Evolutionary conservation across 1,140 invertebrate genomes (phyloP), one percentile per base, ranked within the genome.

Genomic region (Plectrocnemia conspersa): DNA sequence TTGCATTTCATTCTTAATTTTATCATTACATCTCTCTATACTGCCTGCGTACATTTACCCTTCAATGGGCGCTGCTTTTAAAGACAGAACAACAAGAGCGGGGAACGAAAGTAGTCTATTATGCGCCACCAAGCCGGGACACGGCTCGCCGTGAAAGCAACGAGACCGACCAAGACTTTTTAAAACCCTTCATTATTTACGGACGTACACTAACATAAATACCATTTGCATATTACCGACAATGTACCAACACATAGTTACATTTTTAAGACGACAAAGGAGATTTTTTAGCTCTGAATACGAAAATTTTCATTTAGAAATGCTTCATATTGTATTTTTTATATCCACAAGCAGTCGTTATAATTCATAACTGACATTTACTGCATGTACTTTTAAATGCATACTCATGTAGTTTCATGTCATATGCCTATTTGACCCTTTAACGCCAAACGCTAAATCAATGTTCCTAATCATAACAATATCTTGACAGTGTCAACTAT

Each of bases 1-100:
- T 57, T 50, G 59, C 59, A 61, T 61, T 56, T 46, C 59, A 56
- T 61, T 61, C 54, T 61, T 61, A 61, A 61, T 61, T 61, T 61
- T 61, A 61, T 61, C 59, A 61, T 61, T 61, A 49, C 59, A 57
- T 61, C 59, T 56, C 48, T 33, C 29, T 33, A 52, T 42, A 27
- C 29, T 22, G 15, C 15, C 38, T 21, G 24, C 33, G 35, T 35
- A 25, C 33, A 38, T 36, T 38, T 50, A 50, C 38, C 50, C 50
- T 19, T 52, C 36, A 44, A 44, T 42, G 35, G 38, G 32, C 36
- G 7, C 7, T 19, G 50, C 50, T 44, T 42, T 41, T 41, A 42
- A 44, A 42, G 33, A 29, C 50, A 22, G 25, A 4, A 44, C 36
- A 21, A 25, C 16, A 2, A 22, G 48, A 21, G 22, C 25, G 15